Evolutionary conservation across 2,113 vertebrate species (phyloP).

Genomic region (Myotis davidii): DNA sequence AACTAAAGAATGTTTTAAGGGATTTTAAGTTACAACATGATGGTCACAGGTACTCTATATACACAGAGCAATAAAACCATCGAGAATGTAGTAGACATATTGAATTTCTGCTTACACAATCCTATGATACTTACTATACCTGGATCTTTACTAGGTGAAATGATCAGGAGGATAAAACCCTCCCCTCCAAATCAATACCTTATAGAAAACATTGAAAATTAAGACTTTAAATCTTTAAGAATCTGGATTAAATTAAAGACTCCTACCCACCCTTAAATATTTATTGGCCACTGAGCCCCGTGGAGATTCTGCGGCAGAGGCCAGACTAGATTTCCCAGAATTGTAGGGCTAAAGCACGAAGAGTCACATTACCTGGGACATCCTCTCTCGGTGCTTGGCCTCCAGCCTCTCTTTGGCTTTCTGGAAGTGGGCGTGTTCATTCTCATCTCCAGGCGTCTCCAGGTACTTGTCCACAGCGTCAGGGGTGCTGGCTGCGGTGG

Average conservation of each 20-base stretch:
- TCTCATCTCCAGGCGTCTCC: slow-evolving; percentile 96
- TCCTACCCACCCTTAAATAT: not conserved
- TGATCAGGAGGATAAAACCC: not conserved
- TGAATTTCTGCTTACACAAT: not conserved
- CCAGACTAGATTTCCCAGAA: not conserved
- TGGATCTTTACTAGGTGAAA: not conserved
- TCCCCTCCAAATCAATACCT: accelerated
- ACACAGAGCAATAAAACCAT: not conserved
- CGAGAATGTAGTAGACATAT: not conserved
- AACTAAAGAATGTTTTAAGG: not conserved
- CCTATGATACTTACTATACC: not conserved
- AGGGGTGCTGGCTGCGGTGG: slow-evolving; percentile 93
- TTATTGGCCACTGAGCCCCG: too few relatives aligned
- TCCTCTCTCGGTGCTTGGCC: slow-evolving; percentile 96
- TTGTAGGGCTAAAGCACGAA: accelerated
- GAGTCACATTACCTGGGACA: slow-evolving; percentile 92
- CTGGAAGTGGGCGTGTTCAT: slow-evolving; percentile 97
- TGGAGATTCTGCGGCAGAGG: not conserved
- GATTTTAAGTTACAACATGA: not conserved
- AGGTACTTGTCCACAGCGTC: slow-evolving; percentile 97
- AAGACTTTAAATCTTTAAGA: not conserved
- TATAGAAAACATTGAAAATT: not conserved
- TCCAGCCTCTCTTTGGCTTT: slow-evolving; percentile 98
- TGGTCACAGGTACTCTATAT: not conserved
- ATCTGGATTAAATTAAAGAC: not conserved